These are phyloP conservation scores for Pseudomugil gertrudae DNA, from an alignment of 2,797 vertebrate genomes.

Conservation along the genomic window DNA sequence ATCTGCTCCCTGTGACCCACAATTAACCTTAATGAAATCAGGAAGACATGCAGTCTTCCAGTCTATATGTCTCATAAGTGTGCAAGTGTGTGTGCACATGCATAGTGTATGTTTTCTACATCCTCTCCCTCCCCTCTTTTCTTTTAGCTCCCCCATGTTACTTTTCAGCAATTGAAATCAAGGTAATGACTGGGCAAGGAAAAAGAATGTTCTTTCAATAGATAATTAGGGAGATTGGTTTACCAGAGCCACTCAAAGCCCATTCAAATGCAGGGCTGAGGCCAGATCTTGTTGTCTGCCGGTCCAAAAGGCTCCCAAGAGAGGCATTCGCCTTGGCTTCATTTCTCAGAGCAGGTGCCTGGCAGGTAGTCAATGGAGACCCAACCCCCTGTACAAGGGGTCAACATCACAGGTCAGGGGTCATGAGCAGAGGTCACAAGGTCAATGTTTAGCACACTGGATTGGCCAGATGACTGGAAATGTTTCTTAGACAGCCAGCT, in stretches of 20 bases:
- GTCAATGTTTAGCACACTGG: conserved; percentile 88
- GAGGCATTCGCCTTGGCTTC: conserved; percentile 88
- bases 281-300: conserved; percentile 80
- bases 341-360: conserved; percentile 96
- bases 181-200: conserved; percentile 80
- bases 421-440: conserved; percentile 84
- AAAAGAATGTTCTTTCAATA: conserved; percentile 86
- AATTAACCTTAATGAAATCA: conserved; percentile 79
- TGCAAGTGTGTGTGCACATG: conserved; percentile 18
- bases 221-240: conserved; percentile 97
- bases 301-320: conserved; percentile 85
- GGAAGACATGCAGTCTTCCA: conserved; percentile 62
- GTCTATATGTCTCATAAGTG: conserved; percentile 34
- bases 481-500: conserved; percentile 58
- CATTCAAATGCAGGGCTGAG: conserved; percentile 80
- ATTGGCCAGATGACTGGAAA: conserved; percentile 86
- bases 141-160: conserved; percentile 76
- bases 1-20: conserved; percentile 74
- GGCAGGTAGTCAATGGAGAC: conserved; percentile 96
- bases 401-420: conserved; percentile 88
- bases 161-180: conserved; percentile 83
- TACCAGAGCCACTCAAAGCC: conserved; percentile 84
- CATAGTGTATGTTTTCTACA: conserved; percentile 59
- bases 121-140: conserved; percentile 51
- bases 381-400: conserved; percentile 81